Evolutionary conservation across 2,113 vertebrate genomes (phyloP), one percentile per base, ranked within the genome.

Genomic region (Zapornia atra): DNA sequence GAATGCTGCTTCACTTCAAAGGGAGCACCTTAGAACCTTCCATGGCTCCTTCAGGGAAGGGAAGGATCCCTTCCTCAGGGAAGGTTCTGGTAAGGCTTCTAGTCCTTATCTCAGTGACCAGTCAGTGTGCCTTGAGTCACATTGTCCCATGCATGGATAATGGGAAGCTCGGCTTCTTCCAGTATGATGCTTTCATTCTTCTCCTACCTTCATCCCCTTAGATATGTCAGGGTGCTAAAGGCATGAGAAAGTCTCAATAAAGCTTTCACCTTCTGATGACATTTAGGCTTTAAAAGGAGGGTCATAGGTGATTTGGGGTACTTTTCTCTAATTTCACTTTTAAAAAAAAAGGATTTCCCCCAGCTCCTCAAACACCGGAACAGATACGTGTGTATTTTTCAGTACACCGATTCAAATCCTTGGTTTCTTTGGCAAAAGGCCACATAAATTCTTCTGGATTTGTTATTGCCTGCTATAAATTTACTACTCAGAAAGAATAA

Each of bases 391-490:
- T 91, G 33, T 92, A 69, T 92, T 94, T 96, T 94, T 92, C 91
- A 85, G 88, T 66, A 29, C 61, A 87, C 81, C 57, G 48, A 92
- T 92, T 94, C 77, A 94, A 93, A 92, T 61, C 44, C 26, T 94
- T 96, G 83, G 70, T 94, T 96, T 89, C 77, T 95, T 94, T 97
- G 96, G 97, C 96, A 95, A 96, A 97, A 86, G 60, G 89, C 95
- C 96, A 95, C 34, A 75, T 80, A 95, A 83, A 83, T 97, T 94
- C 84, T 96, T 82, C 83, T 82, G 95, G 82, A 91, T 94, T 95
- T 97, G 88, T 96, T 96, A 95, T 92, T 95, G 93, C 86, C 79
- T 95, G 84, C 66, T 96, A 88, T 95, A 94, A 97, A 95, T 96
- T 96, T 91, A 81, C 83, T 92, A 61, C 82, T 90, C 82, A 89